Percentiles rank a stretch among this genome's conserved stretches.
phyloP scores from a whole-genome alignment of 2,888 invertebrate genomes.

The Monopis laevigella region DNA sequence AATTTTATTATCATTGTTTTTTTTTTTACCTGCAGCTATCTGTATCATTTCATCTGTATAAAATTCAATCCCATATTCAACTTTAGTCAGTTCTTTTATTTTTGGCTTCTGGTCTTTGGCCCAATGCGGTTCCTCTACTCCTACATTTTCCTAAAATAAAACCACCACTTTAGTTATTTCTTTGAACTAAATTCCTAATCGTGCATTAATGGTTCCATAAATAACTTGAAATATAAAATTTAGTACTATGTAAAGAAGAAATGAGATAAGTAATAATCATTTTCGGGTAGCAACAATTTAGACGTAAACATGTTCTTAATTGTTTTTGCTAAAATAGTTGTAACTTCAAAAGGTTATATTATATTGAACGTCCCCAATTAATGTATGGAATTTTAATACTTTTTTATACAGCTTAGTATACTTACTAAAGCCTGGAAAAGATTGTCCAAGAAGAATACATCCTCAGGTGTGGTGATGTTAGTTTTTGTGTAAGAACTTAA shows the following conservation, averaged over 20 bases:
- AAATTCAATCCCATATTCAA: constrained; percentile 47
- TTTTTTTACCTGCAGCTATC: constrained; percentile 41
- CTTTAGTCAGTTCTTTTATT: constrained; percentile 52
- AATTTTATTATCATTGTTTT: background rate
- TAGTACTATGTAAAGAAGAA: no score
- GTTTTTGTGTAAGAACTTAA: constrained; percentile 37
- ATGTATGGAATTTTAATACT: no score
- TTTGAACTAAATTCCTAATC: no score
- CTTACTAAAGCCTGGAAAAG: constrained; percentile 56
- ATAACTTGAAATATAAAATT: no score
- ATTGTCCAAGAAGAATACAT: constrained; percentile 56
- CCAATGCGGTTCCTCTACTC: constrained; percentile 43
- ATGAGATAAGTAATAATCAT: no score
- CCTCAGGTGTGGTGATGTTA: constrained; percentile 45
- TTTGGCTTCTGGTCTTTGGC: constrained; percentile 41
- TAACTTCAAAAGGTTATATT: no score
- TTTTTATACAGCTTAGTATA: constrained; percentile 11
- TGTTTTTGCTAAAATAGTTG: no score
- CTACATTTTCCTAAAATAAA: constrained; percentile 45
- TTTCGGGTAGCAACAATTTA: no score
- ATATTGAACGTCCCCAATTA: no score
- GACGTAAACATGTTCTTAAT: no score
- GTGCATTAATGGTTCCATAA: no score
- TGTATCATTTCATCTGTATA: constrained; percentile 40
- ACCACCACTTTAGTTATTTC: no score